A percentile compares a stretch with the other conserved stretches of the same genome.
Evolutionary conservation across 1,140 invertebrate species (phyloP).

Genomic region (Ips typographus): DNA sequence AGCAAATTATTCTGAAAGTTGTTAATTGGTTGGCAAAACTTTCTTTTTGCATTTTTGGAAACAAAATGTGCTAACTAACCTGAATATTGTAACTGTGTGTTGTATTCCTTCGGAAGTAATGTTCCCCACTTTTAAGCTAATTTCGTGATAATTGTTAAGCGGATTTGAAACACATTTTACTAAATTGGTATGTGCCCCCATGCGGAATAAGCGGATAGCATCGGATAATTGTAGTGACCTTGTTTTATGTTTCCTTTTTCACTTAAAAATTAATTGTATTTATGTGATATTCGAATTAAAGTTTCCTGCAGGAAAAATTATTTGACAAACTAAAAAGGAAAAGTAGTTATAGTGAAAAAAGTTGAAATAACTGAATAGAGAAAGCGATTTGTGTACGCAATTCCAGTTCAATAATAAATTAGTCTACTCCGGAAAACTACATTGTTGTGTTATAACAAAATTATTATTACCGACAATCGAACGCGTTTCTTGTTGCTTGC

Average conservation of each 20-base stretch:
- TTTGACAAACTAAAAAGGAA: too few species aligned
- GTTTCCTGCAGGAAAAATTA: background rate
- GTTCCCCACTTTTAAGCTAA: background rate
- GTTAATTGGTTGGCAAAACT: background rate
- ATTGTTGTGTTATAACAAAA: too few species aligned
- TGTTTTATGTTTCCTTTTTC: constrained; percentile 17
- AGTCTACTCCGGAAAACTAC: background rate
- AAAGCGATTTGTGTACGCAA: constrained; percentile 1
- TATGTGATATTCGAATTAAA: background rate
- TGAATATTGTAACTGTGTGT: background rate
- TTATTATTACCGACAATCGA: too few species aligned
- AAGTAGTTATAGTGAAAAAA: background rate
- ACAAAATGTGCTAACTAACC: background rate
- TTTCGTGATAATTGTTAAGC: constrained; percentile 4
- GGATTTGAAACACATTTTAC: constrained; percentile 3
- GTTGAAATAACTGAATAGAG: background rate
- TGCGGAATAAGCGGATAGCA: constrained; percentile 16
- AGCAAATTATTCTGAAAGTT: background rate
- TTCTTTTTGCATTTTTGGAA: background rate
- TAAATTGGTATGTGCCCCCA: constrained; percentile 12
- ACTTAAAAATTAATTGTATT: background rate
- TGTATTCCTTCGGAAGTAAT: background rate
- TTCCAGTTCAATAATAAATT: background rate
- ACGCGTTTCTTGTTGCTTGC: too few species aligned
- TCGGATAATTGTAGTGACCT: constrained; percentile 16